A percentile compares a stretch with the other conserved stretches of the same genome.
phyloP scores from a whole-genome alignment of 2,888 invertebrate genomes.

The Lasioglossum zephyrum region DNA sequence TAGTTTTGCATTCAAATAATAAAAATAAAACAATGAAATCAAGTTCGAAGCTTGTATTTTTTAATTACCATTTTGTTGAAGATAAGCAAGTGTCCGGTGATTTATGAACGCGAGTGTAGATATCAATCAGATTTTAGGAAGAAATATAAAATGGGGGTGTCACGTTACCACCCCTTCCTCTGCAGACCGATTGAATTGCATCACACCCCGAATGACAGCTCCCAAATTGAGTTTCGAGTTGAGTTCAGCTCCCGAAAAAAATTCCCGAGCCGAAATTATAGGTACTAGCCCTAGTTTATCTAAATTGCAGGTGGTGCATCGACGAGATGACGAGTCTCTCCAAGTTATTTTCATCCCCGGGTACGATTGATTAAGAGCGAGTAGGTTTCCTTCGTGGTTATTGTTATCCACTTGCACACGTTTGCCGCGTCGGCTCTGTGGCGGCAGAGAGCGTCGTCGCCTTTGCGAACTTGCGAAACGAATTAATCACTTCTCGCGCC shows the following conservation, averaged over 20 bases:
- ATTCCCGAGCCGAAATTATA: not conserved
- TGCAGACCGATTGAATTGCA: no score
- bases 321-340: not conserved
- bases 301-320: not conserved
- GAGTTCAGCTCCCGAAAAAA: not conserved
- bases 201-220: no score
- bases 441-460: conserved; percentile 20
- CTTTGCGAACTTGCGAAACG: conserved; percentile 64
- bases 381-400: conserved; percentile 31
- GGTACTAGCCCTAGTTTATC: not conserved
- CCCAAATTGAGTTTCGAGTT: no score
- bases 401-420: conserved; percentile 33
- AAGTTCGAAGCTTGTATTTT: no score
- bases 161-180: no score
- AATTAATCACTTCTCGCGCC: conserved; percentile 67
- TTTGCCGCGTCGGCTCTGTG: not conserved
- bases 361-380: conserved; percentile 2
- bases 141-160: not conserved
- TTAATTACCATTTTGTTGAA: no score
- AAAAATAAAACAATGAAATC: no score
- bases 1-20: no score
- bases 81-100: no score
- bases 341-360: not conserved
- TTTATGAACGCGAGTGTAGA: no score
- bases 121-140: no score